Base-by-base conservation (phyloP, 1,140 invertebrate species). In the Kradibia gibbosae region DNA sequence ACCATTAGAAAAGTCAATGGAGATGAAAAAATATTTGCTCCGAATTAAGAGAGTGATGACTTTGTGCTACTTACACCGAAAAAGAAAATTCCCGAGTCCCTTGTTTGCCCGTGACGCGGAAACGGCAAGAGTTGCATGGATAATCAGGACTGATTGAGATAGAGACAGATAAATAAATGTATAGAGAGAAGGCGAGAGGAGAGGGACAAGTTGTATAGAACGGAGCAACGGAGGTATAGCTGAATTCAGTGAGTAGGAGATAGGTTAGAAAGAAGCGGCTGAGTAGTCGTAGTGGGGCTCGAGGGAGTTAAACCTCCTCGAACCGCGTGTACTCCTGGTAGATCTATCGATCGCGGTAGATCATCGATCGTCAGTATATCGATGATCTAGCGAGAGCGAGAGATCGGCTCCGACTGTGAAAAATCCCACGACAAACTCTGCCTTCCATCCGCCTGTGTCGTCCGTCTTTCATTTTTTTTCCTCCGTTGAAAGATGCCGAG, bases 291-390 rank as follows among this genome's bases (percentile, higher is more conserved):
- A 39, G 57, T 42, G 53, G 74, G 36, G 57, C 34, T 11, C 13
- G 22, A 22, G n/a, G 42, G 20, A 25, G 25, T 22, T n/a, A 31
- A 8, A 86, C 77, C 86, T 90, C 86, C 79, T 89, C 84, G 72
- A 42, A 39, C 57, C 75, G 86, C 82, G 70, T 90, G 85, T 42
- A 82, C 86, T 88, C 89, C 88, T 90, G 86, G 48, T 87, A 82
- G 31, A 81, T 82, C 87, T 88, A 90, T 90, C 88, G 89, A 90
- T 90, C 89, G 87, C 82, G 78, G 84, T 89, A 88, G 89, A 90
- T 90, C 89, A 90, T 90, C 86, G 88, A 90, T 89, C 87, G 86
- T 90, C 87, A 88, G 87, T 57, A 74, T 87, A 88, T 88, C 87
- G 86, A 89, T 89, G 87, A 89, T 88, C 84, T 81, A 83, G 39